Evolutionary conservation across 2,888 invertebrate species (phyloP).

Genomic region (Leucania comma): DNA sequence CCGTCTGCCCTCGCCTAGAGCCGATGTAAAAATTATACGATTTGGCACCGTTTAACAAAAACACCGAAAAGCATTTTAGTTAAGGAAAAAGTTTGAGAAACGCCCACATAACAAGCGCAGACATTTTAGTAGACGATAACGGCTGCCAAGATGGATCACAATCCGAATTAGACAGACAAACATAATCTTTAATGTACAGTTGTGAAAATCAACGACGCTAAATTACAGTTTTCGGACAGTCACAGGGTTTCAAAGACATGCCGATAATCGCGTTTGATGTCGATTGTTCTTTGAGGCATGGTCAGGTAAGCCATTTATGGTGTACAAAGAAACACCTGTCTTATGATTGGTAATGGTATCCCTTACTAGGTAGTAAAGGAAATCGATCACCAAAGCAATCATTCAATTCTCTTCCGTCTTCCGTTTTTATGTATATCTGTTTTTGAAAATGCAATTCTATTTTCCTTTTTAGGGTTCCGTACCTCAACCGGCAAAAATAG

Average conservation of each 20-base stretch:
- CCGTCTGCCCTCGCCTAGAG: slow-evolving; percentile 34
- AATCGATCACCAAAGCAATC: slow-evolving; percentile 35
- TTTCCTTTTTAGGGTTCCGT: too few relatives aligned
- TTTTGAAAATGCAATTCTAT: not conserved
- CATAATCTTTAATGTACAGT: slow-evolving; percentile 73
- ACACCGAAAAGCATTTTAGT: slow-evolving; percentile 71
- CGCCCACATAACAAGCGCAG: slow-evolving; percentile 79
- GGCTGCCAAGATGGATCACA: slow-evolving; percentile 78
- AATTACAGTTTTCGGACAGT: slow-evolving; percentile 74
- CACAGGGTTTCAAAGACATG: slow-evolving; percentile 38
- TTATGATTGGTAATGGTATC: slow-evolving; percentile 1
- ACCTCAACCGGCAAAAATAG: too few relatives aligned
- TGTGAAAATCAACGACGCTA: slow-evolving; percentile 77
- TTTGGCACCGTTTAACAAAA: slow-evolving; percentile 79
- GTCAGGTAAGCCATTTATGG: slow-evolving; percentile 34
- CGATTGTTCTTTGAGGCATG: slow-evolving; percentile 18
- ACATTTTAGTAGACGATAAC: slow-evolving; percentile 78
- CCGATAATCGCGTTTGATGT: slow-evolving; percentile 29
- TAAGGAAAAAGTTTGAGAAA: slow-evolving; percentile 67
- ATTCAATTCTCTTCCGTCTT: slow-evolving; percentile 45
- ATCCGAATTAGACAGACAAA: slow-evolving; percentile 74
- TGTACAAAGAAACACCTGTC: slow-evolving; percentile 51
- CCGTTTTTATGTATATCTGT: slow-evolving; percentile 19
- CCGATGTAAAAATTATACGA: slow-evolving; percentile 65
- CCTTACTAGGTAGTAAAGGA: slow-evolving; percentile 42